These are phyloP conservation scores for Tenualosa thibaudeaui DNA, from an alignment of 2,797 vertebrate genomes.

Conservation along the genomic window DNA sequence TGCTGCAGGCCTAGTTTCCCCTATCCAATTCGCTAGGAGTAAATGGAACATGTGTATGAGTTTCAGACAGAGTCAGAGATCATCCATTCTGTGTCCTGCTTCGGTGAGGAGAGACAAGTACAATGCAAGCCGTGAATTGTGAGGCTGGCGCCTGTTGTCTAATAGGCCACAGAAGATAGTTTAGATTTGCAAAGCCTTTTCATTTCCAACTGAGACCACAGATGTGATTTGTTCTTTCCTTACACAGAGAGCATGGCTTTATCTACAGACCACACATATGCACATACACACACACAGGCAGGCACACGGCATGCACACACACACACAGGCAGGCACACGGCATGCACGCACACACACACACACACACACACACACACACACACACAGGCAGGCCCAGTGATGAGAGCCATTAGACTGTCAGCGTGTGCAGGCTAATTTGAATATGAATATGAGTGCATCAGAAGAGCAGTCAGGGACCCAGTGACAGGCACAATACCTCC, in stretches of 20 bases:
- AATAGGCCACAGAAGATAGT: neutral
- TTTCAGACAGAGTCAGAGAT: neutral
- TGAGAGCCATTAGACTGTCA: constrained; percentile 3
- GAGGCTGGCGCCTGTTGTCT: neutral
- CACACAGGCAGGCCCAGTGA: neutral
- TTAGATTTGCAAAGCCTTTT: neutral
- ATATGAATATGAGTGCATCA: constrained; percentile 17
- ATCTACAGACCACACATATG: neutral
- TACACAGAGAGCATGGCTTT: neutral
- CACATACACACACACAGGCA: neutral
- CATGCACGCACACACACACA: neutral
- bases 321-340: neutral
- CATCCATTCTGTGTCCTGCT: neutral
- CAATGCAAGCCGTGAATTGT: neutral
- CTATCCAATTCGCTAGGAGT: neutral
- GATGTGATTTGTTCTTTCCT: neutral
- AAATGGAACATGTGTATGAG: neutral
- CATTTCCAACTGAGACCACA: neutral
- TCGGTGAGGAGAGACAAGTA: neutral
- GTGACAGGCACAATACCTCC: constrained; percentile 12
- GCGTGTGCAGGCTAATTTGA: constrained; percentile 8
- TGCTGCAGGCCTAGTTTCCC: no score
- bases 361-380: neutral
- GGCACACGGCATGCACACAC: neutral
- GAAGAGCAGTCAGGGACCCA: neutral